Percentiles rank a stretch among this genome's conserved stretches.
phyloP scores from a whole-genome alignment of 2,113 vertebrate genomes.

The Pollachius pollachius region DNA sequence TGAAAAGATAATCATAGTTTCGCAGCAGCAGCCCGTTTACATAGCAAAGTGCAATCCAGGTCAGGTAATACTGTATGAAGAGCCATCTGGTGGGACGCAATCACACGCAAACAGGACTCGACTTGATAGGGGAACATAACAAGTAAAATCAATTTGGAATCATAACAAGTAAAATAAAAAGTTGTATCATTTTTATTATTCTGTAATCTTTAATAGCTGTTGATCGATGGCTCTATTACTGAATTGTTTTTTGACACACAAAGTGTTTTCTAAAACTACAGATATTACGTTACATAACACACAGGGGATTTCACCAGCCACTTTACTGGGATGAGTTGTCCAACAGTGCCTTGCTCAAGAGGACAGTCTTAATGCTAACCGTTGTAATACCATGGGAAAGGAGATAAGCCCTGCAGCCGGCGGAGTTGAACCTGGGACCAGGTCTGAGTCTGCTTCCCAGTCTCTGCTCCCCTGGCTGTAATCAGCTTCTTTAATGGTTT shows the following conservation, averaged over 20 bases:
- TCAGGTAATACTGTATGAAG: background rate
- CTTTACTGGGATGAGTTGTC: background rate
- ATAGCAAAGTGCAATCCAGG: background rate
- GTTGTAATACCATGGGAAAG: no score
- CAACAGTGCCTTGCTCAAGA: background rate
- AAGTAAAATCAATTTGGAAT: no score
- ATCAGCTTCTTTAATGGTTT: constrained; percentile 80
- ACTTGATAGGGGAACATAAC: no score
- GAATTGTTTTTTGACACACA: no score
- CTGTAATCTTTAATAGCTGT: no score
- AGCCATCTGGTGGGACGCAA: constrained; percentile 8
- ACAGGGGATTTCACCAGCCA: background rate
- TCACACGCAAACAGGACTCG: background rate
- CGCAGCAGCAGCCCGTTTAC: no score
- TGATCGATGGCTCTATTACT: no score
- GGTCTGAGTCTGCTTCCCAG: constrained; percentile 55
- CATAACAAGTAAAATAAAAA: no score
- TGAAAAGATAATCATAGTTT: no score
- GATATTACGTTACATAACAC: background rate
- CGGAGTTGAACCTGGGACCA: constrained; percentile 52
- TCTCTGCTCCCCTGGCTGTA: constrained; percentile 67
- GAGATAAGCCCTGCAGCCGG: no score
- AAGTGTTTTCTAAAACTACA: no score
- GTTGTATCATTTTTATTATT: no score
- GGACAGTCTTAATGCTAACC: background rate